Evolutionary conservation across 1,140 invertebrate species (phyloP), one percentile per base, ranked within the genome.

Genomic region (Nasonia longicornis): DNA sequence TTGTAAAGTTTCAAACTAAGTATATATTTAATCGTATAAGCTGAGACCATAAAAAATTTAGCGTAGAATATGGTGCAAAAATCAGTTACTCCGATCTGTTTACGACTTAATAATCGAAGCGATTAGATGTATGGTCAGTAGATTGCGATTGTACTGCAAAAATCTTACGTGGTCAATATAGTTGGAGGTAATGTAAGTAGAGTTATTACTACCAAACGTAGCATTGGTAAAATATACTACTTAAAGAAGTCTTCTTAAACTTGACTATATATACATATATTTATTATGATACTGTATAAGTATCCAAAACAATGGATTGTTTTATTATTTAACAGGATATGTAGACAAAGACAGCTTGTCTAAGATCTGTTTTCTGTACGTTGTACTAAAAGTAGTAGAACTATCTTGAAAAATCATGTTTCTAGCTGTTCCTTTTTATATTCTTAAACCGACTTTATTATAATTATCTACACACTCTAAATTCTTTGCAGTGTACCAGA

Each of bases 181-280:
- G 22, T 45, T 48, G 67, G 14, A 79, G 42, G 1, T 79, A 73
- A 63, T 71, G 16, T 58, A 45, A 64, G 70, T 79, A 79, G 70
- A n/a, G 31, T 73, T 64, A 45, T 45, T 26, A 73, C 22, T 79
- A 79, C 77, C 77, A 73, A 72, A 64, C 58, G 14, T 79, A 79
- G 35, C 38, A 66, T 79, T 79, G 70, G 35, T 79, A 79, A 72
- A 16, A 74, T 20, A 64, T 64, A 73, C 31, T 79, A 79, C 52
- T 73, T 64, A 45, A 38, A 52, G 29, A 79, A 22, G 38, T 79
- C 77, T 73, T 79, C 69, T 79, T 79, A 73, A 73, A 48, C 58
- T 79, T 64, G 20, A 79, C 38, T 42, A 35, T 72, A 73, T 31
- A 14, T 79, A 72, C 31, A 14, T 79, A 72, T 45, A 71, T 52